phyloP scores from a whole-genome alignment of 2,113 vertebrate species.

The Channa maculata region DNA sequence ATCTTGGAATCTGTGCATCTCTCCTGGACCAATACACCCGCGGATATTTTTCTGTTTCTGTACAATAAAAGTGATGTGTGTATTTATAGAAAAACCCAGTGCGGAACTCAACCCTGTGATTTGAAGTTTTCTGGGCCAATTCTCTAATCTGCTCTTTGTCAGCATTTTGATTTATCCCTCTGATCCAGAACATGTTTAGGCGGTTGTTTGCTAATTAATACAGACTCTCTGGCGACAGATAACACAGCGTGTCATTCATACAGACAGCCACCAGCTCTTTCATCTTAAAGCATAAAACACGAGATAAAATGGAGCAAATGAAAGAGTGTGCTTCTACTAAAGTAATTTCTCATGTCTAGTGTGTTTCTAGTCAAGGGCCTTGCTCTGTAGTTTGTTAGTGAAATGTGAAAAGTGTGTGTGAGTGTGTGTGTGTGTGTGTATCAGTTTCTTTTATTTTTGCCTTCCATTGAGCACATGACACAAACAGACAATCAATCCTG shows the following conservation, averaged over 20 bases:
- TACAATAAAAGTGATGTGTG: conserved; percentile 11
- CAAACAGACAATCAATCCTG: neutral
- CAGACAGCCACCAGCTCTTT: conserved; percentile 56
- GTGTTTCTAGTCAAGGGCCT: conserved; percentile 35
- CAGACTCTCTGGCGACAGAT: conserved; percentile 52
- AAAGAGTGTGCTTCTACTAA: conserved; percentile 26
- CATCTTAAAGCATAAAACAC: conserved; percentile 54
- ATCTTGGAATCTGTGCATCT: conserved; percentile 2
- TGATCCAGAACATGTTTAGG: conserved; percentile 60
- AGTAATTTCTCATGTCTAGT: conserved; percentile 42
- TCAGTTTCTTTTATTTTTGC: neutral
- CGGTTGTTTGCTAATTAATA: conserved; percentile 67
- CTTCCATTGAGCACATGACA: conserved; percentile 15
- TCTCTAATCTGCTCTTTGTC: conserved; percentile 66
- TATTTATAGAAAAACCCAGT: conserved; percentile 59
- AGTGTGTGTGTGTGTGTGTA: neutral
- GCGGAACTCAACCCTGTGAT: conserved; percentile 46
- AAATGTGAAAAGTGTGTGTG: conserved; percentile 5
- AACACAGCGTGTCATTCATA: conserved; percentile 60
- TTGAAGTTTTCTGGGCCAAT: conserved; percentile 49
- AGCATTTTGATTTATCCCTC: conserved; percentile 67
- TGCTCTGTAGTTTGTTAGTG: neutral
- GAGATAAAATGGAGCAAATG: conserved; percentile 40
- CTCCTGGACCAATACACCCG: conserved; percentile 4
- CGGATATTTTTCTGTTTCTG: conserved; percentile 12